These are phyloP conservation scores for Parasteatoda tepidariorum DNA, from an alignment of 1,140 invertebrate species.

Conservation along the genomic window DNA sequence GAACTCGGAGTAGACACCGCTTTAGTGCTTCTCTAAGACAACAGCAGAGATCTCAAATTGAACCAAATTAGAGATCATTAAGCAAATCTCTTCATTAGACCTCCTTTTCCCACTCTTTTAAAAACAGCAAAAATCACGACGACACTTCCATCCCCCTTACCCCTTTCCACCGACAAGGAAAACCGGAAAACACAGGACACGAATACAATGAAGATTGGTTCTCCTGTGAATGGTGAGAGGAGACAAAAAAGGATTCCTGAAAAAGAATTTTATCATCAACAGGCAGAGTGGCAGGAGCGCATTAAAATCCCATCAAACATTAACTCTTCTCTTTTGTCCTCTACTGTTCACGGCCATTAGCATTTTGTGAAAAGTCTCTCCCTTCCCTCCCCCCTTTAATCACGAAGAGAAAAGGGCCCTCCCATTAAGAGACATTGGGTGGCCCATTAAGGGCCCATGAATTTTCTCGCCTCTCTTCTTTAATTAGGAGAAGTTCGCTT, in stretches of 20 bases:
- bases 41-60: not conserved
- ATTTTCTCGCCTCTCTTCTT: conserved; percentile 49
- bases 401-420: not conserved
- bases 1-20: too few species aligned
- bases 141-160: not conserved
- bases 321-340: conserved; percentile 40
- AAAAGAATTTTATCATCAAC: not conserved
- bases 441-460: conserved; percentile 44
- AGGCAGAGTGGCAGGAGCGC: not conserved
- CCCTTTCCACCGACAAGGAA: too few species aligned
- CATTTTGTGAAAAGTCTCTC: conserved; percentile 35
- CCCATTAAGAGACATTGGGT: conserved; percentile 35
- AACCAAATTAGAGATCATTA: not conserved
- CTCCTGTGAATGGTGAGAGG: not conserved
- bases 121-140: not conserved
- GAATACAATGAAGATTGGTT: not conserved
- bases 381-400: conserved; percentile 19
- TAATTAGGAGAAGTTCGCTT: conserved; percentile 33
- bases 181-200: not conserved
- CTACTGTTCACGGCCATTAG: conserved; percentile 29
- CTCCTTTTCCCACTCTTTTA: not conserved
- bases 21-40: too few species aligned
- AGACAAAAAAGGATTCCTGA: not conserved
- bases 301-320: conserved; percentile 55
- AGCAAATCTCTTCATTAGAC: not conserved